A percentile compares a stretch with the other conserved stretches of the same genome.
These are phyloP conservation scores for Apodemia hepburni DNA, from an alignment of 2,888 invertebrate species.

Conservation along the genomic window DNA sequence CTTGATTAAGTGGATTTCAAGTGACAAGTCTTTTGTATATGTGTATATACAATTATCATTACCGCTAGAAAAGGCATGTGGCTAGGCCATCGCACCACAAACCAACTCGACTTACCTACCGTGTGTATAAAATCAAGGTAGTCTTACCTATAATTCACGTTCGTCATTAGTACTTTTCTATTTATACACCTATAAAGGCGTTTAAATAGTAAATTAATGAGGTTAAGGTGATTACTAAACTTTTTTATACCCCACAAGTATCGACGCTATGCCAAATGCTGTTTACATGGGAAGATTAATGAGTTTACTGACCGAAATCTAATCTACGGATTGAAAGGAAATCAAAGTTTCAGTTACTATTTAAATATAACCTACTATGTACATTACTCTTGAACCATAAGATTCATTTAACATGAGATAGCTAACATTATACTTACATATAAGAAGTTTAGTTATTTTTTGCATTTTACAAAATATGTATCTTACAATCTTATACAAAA, in stretches of 20 bases:
- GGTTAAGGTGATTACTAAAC: slow-evolving; percentile 23
- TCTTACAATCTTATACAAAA: no score
- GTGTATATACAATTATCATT: no score
- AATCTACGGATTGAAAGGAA: slow-evolving; percentile 17
- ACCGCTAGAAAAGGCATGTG: not conserved
- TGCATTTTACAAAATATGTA: no score
- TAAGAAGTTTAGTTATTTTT: no score
- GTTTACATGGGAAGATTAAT: slow-evolving; percentile 18
- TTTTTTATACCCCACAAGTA: slow-evolving; percentile 20
- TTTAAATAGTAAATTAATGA: slow-evolving; percentile 27
- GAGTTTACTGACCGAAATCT: slow-evolving; percentile 22
- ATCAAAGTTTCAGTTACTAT: slow-evolving; percentile 4
- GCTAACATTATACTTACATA: no score
- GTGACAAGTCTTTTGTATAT: no score
- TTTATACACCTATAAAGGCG: slow-evolving; percentile 25
- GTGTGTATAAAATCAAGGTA: not conserved
- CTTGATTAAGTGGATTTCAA: no score
- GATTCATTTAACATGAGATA: not conserved
- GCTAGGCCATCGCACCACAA: not conserved
- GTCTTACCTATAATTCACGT: slow-evolving; percentile 8
- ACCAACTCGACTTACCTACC: not conserved
- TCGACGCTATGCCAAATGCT: slow-evolving; percentile 1
- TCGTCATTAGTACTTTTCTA: slow-evolving; percentile 27
- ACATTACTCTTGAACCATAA: not conserved
- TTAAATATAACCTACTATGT: slow-evolving; percentile 3